Evolutionary conservation across 2,888 invertebrate species (phyloP).

Genomic region (Alviniconcha strummeri): DNA sequence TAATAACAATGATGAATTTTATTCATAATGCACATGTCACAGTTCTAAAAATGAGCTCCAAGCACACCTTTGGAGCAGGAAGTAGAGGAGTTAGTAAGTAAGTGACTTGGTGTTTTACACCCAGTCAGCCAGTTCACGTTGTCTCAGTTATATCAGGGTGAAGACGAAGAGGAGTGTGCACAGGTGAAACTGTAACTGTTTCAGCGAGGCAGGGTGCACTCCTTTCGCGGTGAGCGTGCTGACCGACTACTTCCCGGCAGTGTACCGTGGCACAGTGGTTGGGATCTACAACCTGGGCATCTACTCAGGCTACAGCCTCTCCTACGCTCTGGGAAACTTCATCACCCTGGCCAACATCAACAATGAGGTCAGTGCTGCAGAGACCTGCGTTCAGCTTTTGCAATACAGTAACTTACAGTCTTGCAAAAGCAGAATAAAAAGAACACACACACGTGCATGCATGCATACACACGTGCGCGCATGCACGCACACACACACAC

Average conservation of each 20-base stretch:
- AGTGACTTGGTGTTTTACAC: too few relatives aligned
- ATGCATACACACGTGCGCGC: neutral
- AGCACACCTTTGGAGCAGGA: too few relatives aligned
- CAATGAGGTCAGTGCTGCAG: slow-evolving; percentile 55
- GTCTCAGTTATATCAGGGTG: too few relatives aligned
- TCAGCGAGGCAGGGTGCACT: slow-evolving; percentile 70
- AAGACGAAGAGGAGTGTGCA: too few relatives aligned
- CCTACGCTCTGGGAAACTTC: slow-evolving; percentile 89
- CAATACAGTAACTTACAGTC: too few relatives aligned
- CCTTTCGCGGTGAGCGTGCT: slow-evolving; percentile 70
- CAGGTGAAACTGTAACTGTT: slow-evolving; percentile 4
- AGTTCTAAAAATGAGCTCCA: too few relatives aligned
- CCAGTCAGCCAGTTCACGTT: too few relatives aligned
- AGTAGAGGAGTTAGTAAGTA: too few relatives aligned
- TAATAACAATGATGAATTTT: too few relatives aligned
- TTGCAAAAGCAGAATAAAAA: neutral
- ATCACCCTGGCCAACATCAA: slow-evolving; percentile 66
- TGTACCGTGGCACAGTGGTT: slow-evolving; percentile 86
- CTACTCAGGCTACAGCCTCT: slow-evolving; percentile 93
- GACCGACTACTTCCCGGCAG: slow-evolving; percentile 68
- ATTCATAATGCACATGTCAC: too few relatives aligned
- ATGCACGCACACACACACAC: slow-evolving; percentile 11
- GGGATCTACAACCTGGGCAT: slow-evolving; percentile 97
- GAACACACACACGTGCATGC: neutral
- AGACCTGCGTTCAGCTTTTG: too few relatives aligned